phyloP scores from a whole-genome alignment of 2,888 invertebrate genomes.

The Thecophora atra region DNA sequence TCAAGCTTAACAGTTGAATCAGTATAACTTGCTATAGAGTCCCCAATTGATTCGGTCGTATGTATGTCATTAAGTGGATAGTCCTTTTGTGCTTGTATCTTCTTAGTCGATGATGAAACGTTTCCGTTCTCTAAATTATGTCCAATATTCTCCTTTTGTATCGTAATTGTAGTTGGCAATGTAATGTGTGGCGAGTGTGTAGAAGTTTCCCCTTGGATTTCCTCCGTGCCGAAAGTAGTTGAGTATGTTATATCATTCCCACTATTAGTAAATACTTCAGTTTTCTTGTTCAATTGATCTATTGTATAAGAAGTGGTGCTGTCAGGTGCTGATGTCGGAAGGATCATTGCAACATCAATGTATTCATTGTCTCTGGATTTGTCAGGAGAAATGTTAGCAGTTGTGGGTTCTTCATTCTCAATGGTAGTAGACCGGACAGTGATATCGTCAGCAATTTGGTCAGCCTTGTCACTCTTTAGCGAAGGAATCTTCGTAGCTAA shows the following conservation, averaged over 20 bases:
- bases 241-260: no score
- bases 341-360: background rate
- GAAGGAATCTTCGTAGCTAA: constrained; percentile 7
- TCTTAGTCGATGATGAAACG: no score
- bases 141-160: constrained; percentile 18
- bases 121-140: constrained; percentile 13
- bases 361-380: background rate
- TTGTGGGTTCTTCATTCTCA: constrained; percentile 11
- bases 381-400: constrained; percentile 19
- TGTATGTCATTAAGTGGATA: constrained; percentile 10
- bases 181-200: background rate
- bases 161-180: background rate
- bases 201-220: background rate
- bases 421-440: background rate
- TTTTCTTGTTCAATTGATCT: background rate
- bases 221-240: background rate
- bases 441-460: constrained; percentile 27
- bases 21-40: no score
- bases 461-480: background rate
- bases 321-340: constrained; percentile 4
- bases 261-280: background rate
- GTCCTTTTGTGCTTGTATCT: constrained; percentile 21
- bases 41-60: no score
- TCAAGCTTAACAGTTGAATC: no score
- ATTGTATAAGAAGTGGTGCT: background rate